These are phyloP conservation scores for Fundulus diaphanus DNA, from an alignment of 2,797 vertebrate genomes.

Conservation along the genomic window DNA sequence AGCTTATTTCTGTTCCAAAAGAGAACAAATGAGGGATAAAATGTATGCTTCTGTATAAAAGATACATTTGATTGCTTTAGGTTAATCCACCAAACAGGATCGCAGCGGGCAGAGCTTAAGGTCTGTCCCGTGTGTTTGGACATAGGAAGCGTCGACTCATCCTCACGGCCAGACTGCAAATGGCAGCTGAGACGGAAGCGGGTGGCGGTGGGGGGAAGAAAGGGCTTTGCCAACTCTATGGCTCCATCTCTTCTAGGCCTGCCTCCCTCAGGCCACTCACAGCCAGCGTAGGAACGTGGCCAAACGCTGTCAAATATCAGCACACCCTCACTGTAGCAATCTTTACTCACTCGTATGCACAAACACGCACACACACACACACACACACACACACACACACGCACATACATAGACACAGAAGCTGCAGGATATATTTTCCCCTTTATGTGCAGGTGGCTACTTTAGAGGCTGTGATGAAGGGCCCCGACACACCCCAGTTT, in stretches of 20 bases:
- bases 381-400: too few relatives aligned
- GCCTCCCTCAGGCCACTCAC: conserved; percentile 68
- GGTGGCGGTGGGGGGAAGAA: background rate
- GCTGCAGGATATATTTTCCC: background rate
- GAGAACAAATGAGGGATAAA: background rate
- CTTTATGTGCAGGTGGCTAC: conserved; percentile 7
- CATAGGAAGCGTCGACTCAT: conserved; percentile 56
- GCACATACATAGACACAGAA: background rate
- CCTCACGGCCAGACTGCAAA: conserved; percentile 68
- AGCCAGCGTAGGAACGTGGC: conserved; percentile 67
- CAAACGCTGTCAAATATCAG: conserved; percentile 68
- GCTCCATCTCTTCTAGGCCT: conserved; percentile 61
- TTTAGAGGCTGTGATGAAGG: background rate
- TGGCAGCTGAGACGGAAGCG: conserved; percentile 67
- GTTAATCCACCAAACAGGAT: conserved; percentile 55
- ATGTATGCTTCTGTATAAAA: conserved; percentile 17
- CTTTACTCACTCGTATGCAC: background rate
- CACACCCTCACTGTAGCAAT: conserved; percentile 29
- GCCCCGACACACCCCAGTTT: conserved; percentile 8
- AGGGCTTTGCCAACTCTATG: conserved; percentile 67
- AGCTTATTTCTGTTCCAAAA: background rate
- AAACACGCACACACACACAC: background rate
- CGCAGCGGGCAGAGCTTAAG: conserved; percentile 25
- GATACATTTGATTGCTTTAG: conserved; percentile 37
- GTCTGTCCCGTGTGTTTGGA: conserved; percentile 55